Base-by-base conservation (phyloP, 2,113 vertebrate species). In the Colius striatus region DNA sequence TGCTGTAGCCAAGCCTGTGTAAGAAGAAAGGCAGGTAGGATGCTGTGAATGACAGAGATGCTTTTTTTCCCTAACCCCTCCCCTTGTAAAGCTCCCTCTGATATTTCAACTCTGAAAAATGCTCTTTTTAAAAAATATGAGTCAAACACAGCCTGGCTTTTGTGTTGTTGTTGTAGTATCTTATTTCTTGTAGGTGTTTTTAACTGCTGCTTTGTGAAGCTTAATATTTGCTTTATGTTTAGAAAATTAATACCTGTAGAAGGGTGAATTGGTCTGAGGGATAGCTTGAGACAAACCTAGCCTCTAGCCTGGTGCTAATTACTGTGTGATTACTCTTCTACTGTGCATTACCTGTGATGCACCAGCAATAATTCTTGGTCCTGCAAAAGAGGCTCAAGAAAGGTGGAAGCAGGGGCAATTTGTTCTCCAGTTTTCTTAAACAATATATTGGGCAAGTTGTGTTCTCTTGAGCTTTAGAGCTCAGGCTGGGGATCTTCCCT, bases 211-310 rank as follows among this genome's bases (percentile, higher is more conserved):
- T 93, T 91, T 92, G 73, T 53, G 58, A 54, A 87, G 78, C 66
- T 86, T 72, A 91, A 58, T 51, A 61, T 92, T 87, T 73, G 47
- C 89, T 91, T 94, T 71, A n/a, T 50, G 32, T 91, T 89, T 75
- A 81, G 53, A 75, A 94, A 91, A 87, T 75, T 55, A 90, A 87
- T 71, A 71, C 10, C 3, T 25, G 18, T 81, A 25, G 89, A 89
- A 84, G 63, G 51, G 68, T 86, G 71, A 87, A 83, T 60, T 60
- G 38, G 43, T 88, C 79, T 87, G 70, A 74, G 73, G 86, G 84
- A 82, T 75, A 78, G 41, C 74, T 93, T 54, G 72, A 86, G 83
- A 89, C 48, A 66, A 95, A 93, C 38, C 38, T 41, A 41, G 45
- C 34, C 32, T 83, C n/a, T 78, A 75, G 43, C 81, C 74, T 65